Evolutionary conservation across 2,888 invertebrate species (phyloP).

Genomic region (Luperina testacea): DNA sequence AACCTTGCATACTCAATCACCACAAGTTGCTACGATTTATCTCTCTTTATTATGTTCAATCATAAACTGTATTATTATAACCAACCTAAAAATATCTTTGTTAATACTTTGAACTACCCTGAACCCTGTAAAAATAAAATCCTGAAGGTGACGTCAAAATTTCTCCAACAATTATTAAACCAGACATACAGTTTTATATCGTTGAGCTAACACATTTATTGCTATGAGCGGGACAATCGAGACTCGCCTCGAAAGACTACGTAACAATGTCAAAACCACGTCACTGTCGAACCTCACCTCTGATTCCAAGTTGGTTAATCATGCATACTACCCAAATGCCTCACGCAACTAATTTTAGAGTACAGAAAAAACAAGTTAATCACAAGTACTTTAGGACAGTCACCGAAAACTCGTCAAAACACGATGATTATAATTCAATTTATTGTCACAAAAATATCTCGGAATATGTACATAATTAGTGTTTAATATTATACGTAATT

Average conservation of each 20-base stretch:
- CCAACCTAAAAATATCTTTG: neutral
- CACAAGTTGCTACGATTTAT: neutral
- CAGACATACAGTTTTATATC: neutral
- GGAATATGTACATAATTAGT: conserved; percentile 82
- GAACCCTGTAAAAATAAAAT: neutral
- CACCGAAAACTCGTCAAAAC: conserved; percentile 58
- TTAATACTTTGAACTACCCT: neutral
- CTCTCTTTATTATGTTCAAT: neutral
- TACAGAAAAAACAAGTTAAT: conserved; percentile 23
- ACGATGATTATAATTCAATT: conserved; percentile 68
- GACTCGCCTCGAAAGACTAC: conserved; percentile 33
- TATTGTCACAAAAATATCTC: conserved; percentile 75
- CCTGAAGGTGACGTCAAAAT: conserved; percentile 3
- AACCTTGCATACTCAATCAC: neutral
- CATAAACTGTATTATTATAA: neutral
- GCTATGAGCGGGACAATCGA: conserved; percentile 10
- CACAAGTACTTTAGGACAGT: conserved; percentile 39
- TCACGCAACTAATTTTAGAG: conserved; percentile 33
- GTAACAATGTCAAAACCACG: conserved; percentile 26
- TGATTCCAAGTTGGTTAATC: conserved; percentile 42
- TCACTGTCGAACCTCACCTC: conserved; percentile 27
- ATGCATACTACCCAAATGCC: conserved; percentile 32
- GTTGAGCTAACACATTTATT: conserved; percentile 34
- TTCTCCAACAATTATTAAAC: conserved; percentile 37
- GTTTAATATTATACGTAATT: conserved; percentile 83